phyloP scores from a whole-genome alignment of 2,797 vertebrate species.

The Steatocranus sp. region DNA sequence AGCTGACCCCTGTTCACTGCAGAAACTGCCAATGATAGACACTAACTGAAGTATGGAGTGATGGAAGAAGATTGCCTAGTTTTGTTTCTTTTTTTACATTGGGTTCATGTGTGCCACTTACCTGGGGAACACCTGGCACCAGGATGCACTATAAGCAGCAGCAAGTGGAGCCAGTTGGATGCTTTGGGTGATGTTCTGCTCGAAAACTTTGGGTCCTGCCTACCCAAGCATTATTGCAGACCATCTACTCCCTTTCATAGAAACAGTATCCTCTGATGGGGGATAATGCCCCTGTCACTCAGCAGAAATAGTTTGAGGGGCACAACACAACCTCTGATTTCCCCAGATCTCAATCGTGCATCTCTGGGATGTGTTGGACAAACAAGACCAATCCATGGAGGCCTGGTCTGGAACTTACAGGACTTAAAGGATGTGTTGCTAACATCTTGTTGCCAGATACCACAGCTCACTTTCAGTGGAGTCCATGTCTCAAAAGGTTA shows the following conservation, averaged over 20 bases:
- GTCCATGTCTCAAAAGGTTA: background rate
- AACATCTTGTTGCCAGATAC: background rate
- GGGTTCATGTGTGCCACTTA: background rate
- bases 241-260: background rate
- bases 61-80: background rate
- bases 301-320: background rate
- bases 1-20: background rate
- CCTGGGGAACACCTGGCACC: background rate
- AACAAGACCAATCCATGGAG: background rate
- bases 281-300: background rate
- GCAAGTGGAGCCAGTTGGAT: background rate
- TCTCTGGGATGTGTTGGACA: background rate
- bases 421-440: background rate
- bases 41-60: background rate
- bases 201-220: background rate
- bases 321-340: background rate
- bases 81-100: background rate
- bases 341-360: background rate
- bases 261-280: background rate
- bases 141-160: background rate
- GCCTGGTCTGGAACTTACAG: background rate
- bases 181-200: background rate
- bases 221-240: background rate
- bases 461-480: background rate
- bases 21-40: background rate